Evolutionary conservation across 2,113 vertebrate genomes (phyloP), one percentile per base, ranked within the genome.

Genomic region (Hypocryptadius cinnamomeus): DNA sequence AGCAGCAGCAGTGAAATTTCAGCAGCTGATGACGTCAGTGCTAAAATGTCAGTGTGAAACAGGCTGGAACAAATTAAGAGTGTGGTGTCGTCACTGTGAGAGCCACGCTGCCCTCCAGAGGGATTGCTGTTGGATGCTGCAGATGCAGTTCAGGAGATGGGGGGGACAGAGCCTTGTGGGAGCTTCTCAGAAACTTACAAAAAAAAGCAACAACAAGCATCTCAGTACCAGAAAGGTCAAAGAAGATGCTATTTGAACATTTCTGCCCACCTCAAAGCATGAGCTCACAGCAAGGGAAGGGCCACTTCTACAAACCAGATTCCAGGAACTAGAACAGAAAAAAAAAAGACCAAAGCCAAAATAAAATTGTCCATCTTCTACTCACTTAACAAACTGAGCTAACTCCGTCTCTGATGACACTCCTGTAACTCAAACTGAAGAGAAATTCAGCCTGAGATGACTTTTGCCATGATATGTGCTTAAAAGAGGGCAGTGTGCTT

Each of bases 11-110:
- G 95, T 96, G 94, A 97, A 97, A 96, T 96, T 93, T 96, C 91
- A 94, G 88, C 88, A 78, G 94, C 95, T 96, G 86, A 87, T 97
- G 97, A 96, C 94, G 96, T 96, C 84, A 90, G 96, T 96, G 86
- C 94, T 93, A 78, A 97, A 97, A 97, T 97, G 96, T 96, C 97
- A 97, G 95, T 45, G 88, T 94, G 97, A 96, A 97, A 88, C 94
- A 82, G 94, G 87, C 96, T 96, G 97, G 97, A 97, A 97, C 95
- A 96, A 96, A 96, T 96, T 94, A 96, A 51, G 92, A 87, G 91
- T 35, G 56, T 69, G 39, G 90, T 94, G 91, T 85, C 92, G 90
- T 96, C 97, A 97, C 83, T 91, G 68, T 53, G 91, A 86, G 89
- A 94, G 91, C 76, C 78, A 84, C 28, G 47, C 92, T 90, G 93